Conservation (phyloP, 2,113 vertebrate species). For the Empidonax traillii region DNA sequence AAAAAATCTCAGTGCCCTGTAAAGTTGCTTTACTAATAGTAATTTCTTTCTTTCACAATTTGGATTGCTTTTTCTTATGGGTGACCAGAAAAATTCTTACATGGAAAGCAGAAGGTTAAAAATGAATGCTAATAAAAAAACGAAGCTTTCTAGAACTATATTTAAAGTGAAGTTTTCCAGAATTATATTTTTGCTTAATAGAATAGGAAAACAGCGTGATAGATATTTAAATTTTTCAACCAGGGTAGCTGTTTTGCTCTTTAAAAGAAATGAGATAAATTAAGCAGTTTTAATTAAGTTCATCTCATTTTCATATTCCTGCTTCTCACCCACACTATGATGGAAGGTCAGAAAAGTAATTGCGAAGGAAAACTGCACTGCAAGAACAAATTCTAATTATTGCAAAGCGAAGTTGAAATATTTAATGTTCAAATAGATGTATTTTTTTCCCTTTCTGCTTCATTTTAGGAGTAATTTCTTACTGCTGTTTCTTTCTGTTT, state of each 20-base stretch:
- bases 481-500: background rate
- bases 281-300: slow-evolving; percentile 45
- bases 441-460: background rate
- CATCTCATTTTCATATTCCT: slow-evolving; percentile 38
- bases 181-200: background rate
- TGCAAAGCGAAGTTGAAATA: background rate
- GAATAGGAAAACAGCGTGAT: background rate
- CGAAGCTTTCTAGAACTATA: background rate
- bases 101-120: background rate
- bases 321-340: slow-evolving; percentile 20
- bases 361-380: background rate
- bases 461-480: background rate
- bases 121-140: background rate
- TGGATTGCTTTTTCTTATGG: background rate
- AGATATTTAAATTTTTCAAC: background rate
- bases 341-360: slow-evolving; percentile 19
- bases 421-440: background rate
- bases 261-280: background rate
- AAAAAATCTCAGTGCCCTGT: background rate
- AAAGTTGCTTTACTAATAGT: background rate
- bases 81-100: background rate
- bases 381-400: slow-evolving; percentile 17
- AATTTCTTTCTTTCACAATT: background rate
- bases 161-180: background rate
- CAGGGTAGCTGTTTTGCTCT: background rate